phyloP scores from a whole-genome alignment of 64 coral and sea anemone genomes.

The Anthopleura sola region DNA sequence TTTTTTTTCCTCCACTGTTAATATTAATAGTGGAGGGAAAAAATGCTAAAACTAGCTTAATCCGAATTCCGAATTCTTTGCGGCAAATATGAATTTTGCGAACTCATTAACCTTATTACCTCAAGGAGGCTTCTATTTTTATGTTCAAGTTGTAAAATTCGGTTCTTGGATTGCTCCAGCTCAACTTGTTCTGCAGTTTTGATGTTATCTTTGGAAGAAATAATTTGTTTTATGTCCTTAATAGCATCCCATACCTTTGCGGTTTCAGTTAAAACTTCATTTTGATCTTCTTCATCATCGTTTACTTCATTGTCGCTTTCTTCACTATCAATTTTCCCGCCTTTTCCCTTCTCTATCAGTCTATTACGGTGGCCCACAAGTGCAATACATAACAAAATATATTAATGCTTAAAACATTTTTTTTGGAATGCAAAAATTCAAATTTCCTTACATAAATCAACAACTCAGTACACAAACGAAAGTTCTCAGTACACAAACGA shows the following conservation, averaged over 20 bases:
- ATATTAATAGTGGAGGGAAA: no score
- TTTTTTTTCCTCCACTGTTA: no score
- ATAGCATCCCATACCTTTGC: constrained; percentile 11
- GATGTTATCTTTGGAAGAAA: constrained; percentile 37
- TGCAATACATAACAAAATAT: no score
- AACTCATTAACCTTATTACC: constrained; percentile 42
- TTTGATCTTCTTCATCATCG: constrained; percentile 12
- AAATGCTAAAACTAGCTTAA: no score
- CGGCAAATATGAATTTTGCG: constrained; percentile 28
- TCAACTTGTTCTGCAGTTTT: constrained; percentile 36
- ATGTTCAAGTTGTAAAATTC: constrained; percentile 41
- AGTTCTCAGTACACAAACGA: no score
- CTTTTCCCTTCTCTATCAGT: background rate
- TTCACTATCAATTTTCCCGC: constrained; percentile 19
- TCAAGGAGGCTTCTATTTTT: constrained; percentile 37
- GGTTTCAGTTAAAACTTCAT: constrained; percentile 15
- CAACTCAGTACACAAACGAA: no score
- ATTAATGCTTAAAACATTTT: no score
- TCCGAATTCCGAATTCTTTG: no score
- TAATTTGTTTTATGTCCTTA: constrained; percentile 25
- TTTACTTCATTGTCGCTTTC: background rate
- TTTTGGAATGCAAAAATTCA: no score
- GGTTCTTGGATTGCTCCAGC: constrained; percentile 32
- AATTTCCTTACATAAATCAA: no score
- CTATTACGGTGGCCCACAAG: no score